Evolutionary conservation across 2,888 invertebrate genomes (phyloP), one percentile per base, ranked within the genome.

Genomic region (Andricus curvator): DNA sequence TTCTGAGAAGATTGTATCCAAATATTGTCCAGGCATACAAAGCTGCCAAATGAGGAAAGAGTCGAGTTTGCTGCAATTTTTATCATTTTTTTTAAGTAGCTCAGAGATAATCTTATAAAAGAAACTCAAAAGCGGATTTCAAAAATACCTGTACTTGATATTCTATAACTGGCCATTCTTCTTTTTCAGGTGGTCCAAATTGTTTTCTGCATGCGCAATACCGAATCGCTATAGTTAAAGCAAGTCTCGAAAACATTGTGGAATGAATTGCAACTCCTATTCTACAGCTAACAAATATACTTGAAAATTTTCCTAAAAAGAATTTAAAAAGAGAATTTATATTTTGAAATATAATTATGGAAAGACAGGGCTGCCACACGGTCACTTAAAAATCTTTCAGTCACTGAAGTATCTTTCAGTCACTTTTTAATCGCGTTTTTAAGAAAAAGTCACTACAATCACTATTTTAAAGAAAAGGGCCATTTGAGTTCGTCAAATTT

Each of bases 171-270:
- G 98, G 96, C 83, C 95, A 94, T 92, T 99, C 99, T 78, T 95
- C 94, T 2, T 93, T 91, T 17, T 94, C 94, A 5, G 95, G 94
- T 0, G 97, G 96, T 0, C 98, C 98, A 91, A 99, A 99, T 93
- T 99, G 99, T 87, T 95, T 95, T 83, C 99, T 94, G 0, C 96
- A 96, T 0, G 96, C 97, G 0, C 98, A 97, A 92, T 99, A 99
- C 25, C 98, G 94, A 29, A 97, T 93, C 0, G 98, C 98, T 83
- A 99, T 98, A 6, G 96, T 94, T 0, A 98, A 93, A 0, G 97
- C 97, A 88, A 97, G 95, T 84, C 94, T 93, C 2, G 94, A 93
- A 15, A 95, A 94, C 83, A 96, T 94, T 0, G 87, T 87, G 51
- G 95, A 94, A 83, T 96, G 94, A 0, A 86, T 87, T 64, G 88